Evolutionary conservation across 2,888 invertebrate genomes (phyloP).

Genomic region (Cephus rjabovi): DNA sequence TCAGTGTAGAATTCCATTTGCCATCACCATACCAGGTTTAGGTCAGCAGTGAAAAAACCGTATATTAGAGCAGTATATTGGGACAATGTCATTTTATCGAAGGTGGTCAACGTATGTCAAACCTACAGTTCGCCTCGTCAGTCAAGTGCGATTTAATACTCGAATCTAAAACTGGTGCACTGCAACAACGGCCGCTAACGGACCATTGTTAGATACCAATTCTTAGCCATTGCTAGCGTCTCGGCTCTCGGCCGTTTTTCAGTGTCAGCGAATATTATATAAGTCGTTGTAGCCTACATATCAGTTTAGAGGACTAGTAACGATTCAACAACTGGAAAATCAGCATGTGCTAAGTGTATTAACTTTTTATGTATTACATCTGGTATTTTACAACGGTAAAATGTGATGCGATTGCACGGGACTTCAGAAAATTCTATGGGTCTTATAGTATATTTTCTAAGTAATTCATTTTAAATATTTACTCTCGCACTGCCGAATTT

Average conservation of each 20-base stretch:
- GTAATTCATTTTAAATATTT: constrained; percentile 43
- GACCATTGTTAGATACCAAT: too few species aligned
- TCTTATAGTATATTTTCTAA: constrained; percentile 24
- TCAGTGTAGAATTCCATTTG: neutral
- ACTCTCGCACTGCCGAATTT: constrained; percentile 33
- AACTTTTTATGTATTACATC: neutral
- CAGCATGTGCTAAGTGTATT: neutral
- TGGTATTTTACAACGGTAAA: neutral
- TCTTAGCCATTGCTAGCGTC: too few species aligned
- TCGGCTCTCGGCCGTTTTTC: too few species aligned
- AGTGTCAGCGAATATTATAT: too few species aligned
- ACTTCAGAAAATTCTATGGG: neutral
- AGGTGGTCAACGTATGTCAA: neutral
- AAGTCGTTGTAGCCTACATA: neutral
- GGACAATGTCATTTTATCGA: neutral
- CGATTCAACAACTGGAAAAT: neutral
- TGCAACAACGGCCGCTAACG: too few species aligned
- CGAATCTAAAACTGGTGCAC: neutral
- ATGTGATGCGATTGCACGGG: neutral
- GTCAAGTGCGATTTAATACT: neutral
- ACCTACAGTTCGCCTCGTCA: neutral
- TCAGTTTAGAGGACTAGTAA: neutral
- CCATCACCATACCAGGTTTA: neutral
- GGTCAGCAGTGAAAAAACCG: neutral
- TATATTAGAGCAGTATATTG: neutral